Percentiles rank a stretch among this genome's conserved stretches.
Conservation (phyloP, 2,888 invertebrate genomes). For the Zhuqinia jingwanae region DNA sequence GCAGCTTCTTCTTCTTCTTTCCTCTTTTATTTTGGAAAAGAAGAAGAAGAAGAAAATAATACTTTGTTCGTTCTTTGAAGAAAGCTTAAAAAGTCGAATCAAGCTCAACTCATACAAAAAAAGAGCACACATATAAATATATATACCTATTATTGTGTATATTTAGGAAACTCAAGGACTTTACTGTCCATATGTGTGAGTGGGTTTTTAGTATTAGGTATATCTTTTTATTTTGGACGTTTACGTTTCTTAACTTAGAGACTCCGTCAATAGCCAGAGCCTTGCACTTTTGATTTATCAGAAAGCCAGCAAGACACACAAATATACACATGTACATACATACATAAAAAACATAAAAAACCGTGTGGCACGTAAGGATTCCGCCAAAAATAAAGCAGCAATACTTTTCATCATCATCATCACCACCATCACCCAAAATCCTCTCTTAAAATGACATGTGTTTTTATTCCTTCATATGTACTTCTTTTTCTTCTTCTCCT, state of each 20-base stretch:
- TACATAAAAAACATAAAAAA: slow-evolving; percentile 58
- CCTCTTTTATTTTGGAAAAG: slow-evolving; percentile 16
- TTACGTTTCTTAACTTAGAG: slow-evolving; percentile 48
- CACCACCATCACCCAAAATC: too few species aligned
- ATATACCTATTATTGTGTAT: not conserved
- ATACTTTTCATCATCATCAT: slow-evolving; percentile 53
- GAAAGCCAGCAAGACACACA: slow-evolving; percentile 32
- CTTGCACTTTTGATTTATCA: slow-evolving; percentile 60
- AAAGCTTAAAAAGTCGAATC: slow-evolving; percentile 65
- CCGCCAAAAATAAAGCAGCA: slow-evolving; percentile 46
- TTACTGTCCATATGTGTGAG: not conserved
- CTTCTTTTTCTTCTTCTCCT: slow-evolving; percentile 7
- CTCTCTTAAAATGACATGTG: slow-evolving; percentile 70
- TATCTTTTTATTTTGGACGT: not conserved
- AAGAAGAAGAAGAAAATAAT: slow-evolving; percentile 36
- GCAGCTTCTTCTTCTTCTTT: slow-evolving; percentile 29
- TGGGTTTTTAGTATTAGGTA: not conserved
- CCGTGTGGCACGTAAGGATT: slow-evolving; percentile 52
- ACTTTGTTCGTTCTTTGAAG: slow-evolving; percentile 25
- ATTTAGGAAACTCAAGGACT: too few species aligned
- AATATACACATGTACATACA: not conserved
- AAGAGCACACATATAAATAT: not conserved
- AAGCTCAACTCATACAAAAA: slow-evolving; percentile 11
- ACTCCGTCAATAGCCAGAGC: slow-evolving; percentile 12
- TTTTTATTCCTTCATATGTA: slow-evolving; percentile 67